Conservation (phyloP, 2,888 invertebrate genomes). For the Poecilobothrus nobilitatus region DNA sequence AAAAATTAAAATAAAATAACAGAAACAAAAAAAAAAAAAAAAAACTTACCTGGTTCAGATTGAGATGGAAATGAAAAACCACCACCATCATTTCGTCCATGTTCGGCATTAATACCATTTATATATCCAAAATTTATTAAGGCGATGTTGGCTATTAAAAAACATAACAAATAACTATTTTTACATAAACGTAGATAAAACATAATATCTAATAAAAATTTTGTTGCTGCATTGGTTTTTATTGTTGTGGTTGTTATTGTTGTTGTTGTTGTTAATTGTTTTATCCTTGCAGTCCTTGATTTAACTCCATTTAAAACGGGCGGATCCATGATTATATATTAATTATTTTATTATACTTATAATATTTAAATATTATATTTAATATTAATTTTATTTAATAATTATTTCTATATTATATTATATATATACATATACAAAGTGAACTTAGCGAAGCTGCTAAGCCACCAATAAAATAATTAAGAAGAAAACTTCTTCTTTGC, state of each 20-base stretch:
- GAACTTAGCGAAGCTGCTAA: neutral
- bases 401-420: neutral
- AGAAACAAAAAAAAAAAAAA: too few species aligned
- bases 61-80: constrained; percentile 8
- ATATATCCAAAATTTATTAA: constrained; percentile 9
- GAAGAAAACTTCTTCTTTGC: too few species aligned
- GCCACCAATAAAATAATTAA: neutral
- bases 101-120: constrained; percentile 5
- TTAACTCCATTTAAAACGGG: constrained; percentile 8
- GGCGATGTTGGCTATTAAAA: constrained; percentile 11
- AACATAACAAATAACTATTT: constrained; percentile 9
- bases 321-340: neutral
- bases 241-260: neutral
- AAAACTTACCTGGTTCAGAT: neutral
- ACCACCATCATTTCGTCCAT: constrained; percentile 5
- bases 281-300: constrained; percentile 7
- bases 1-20: too few species aligned
- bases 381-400: neutral
- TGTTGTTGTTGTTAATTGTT: neutral
- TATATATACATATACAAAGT: neutral
- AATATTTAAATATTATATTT: neutral
- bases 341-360: neutral
- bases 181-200: neutral
- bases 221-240: neutral
- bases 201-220: neutral